phyloP scores from a whole-genome alignment of 1,140 invertebrate species.

The Brachionus paranguensis region DNA sequence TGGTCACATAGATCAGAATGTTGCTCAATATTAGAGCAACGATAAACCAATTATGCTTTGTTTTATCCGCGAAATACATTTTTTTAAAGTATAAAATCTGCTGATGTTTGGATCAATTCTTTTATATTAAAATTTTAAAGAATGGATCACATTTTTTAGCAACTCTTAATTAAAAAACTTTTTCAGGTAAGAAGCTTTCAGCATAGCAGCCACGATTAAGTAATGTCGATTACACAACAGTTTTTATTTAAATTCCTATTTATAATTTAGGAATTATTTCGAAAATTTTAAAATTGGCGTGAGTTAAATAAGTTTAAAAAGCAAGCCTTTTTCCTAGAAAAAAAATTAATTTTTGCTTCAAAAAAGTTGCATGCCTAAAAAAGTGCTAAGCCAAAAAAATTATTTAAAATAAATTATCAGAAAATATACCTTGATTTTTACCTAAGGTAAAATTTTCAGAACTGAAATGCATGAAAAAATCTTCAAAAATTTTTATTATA shows the following conservation, averaged over 20 bases:
- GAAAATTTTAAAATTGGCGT: too few relatives aligned
- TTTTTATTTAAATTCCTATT: not conserved
- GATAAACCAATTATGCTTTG: slow-evolving; percentile 18
- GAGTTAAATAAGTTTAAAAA: too few relatives aligned
- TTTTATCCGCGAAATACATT: slow-evolving; percentile 12
- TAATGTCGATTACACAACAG: not conserved
- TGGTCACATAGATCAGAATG: slow-evolving; percentile 30
- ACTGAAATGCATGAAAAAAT: too few relatives aligned
- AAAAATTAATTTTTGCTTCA: too few relatives aligned
- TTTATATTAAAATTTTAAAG: not conserved
- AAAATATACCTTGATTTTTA: too few relatives aligned
- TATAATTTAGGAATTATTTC: not conserved
- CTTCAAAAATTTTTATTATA: too few relatives aligned
- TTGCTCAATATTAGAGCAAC: slow-evolving; percentile 20
- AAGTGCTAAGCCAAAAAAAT: too few relatives aligned
- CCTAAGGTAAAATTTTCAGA: too few relatives aligned
- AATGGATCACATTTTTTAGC: not conserved
- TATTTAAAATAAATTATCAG: too few relatives aligned
- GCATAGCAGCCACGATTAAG: not conserved
- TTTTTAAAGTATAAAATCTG: not conserved
- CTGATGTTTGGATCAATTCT: not conserved
- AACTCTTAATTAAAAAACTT: not conserved
- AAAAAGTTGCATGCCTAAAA: too few relatives aligned
- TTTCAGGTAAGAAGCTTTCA: not conserved
- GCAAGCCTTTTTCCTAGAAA: too few relatives aligned